These are phyloP conservation scores for Echiichthys vipera DNA, from an alignment of 2,797 vertebrate species.

Conservation along the genomic window DNA sequence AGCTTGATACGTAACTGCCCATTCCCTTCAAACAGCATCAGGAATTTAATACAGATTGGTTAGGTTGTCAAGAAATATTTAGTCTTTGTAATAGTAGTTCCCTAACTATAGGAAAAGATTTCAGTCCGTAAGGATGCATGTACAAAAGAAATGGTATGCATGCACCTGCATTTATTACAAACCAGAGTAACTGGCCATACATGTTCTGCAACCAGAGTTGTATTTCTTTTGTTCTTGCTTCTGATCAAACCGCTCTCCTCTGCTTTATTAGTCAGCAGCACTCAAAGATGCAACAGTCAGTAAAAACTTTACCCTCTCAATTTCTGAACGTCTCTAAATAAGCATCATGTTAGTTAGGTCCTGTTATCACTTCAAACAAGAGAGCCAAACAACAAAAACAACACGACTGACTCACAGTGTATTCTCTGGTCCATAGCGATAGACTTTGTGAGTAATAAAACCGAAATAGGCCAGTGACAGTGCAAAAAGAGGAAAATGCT, in stretches of 20 bases:
- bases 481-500: background rate
- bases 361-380: background rate
- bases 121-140: background rate
- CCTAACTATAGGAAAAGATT: background rate
- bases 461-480: background rate
- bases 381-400: background rate
- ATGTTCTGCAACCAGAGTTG: background rate
- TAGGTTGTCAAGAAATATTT: background rate
- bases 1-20: background rate
- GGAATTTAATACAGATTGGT: background rate
- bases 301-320: background rate
- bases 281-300: background rate
- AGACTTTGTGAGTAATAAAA: background rate
- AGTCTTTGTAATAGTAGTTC: background rate
- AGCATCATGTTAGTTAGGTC: background rate
- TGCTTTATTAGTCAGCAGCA: background rate
- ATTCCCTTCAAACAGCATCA: background rate
- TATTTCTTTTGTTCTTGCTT: background rate
- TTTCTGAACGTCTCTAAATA: background rate
- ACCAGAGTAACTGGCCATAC: background rate
- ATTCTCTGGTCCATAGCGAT: background rate
- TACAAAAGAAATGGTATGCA: background rate
- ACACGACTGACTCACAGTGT: background rate
- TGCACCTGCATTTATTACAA: background rate
- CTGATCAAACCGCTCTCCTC: slow-evolving; percentile 3